Evolutionary conservation across 1,140 invertebrate genomes (phyloP).

Genomic region (Drosophila setifemur): DNA sequence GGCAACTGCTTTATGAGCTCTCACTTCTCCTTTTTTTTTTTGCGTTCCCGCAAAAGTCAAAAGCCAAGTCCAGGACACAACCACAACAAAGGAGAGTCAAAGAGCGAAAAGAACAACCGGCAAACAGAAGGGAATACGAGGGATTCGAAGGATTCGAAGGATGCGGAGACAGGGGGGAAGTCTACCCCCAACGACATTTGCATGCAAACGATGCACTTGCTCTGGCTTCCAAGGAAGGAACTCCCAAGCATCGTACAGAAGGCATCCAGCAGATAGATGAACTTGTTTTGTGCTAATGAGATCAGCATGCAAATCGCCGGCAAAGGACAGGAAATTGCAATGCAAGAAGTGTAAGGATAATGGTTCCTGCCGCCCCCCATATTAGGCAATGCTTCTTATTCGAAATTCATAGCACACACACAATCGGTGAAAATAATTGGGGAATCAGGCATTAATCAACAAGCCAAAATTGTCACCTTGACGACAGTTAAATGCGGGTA

Average conservation of each 20-base stretch:
- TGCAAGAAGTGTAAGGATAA: constrained; percentile 69
- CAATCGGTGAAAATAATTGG: constrained; percentile 51
- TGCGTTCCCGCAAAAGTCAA: constrained; percentile 20
- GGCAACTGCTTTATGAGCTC: constrained; percentile 62
- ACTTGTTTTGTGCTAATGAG: constrained; percentile 77
- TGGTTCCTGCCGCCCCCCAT: constrained; percentile 41
- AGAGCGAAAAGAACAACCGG: constrained; percentile 63
- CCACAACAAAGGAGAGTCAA: constrained; percentile 73
- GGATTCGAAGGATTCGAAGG: background rate
- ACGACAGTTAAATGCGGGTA: constrained; percentile 14
- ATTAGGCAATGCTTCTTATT: constrained; percentile 23
- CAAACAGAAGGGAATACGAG: background rate
- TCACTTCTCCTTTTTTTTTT: constrained; percentile 11
- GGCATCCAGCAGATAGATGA: constrained; percentile 45
- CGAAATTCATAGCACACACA: constrained; percentile 59
- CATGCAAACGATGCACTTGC: constrained; percentile 76
- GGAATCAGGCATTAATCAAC: constrained; percentile 70
- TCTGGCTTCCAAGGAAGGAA: constrained; percentile 26
- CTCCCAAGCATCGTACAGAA: background rate
- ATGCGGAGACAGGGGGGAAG: constrained; percentile 7
- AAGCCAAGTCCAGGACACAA: constrained; percentile 66
- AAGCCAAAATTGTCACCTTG: constrained; percentile 25
- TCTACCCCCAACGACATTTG: constrained; percentile 75
- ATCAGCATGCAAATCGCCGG: constrained; percentile 71
- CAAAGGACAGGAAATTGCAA: constrained; percentile 73